A percentile compares a stretch with the other conserved stretches of the same genome.
Conservation (phyloP, 2,113 vertebrate genomes). For the Ursus arctos region DNA sequence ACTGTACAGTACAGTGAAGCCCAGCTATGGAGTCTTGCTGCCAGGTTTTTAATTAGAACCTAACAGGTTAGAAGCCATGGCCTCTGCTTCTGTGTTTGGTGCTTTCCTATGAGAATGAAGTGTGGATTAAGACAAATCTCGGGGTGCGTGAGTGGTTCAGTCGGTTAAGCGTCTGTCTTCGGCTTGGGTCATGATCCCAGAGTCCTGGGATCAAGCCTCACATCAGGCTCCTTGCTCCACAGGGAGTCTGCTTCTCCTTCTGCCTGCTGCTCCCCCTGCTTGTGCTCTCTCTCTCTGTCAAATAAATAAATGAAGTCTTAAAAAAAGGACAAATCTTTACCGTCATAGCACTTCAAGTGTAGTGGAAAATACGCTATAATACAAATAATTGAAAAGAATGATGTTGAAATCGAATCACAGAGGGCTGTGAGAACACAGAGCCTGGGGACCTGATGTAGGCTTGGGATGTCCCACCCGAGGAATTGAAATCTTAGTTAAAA, state of each 20-base stretch:
- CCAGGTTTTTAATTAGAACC: not conserved
- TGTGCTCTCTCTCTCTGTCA: too few species aligned
- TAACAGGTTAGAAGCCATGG: not conserved
- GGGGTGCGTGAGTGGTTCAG: too few species aligned
- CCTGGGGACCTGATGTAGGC: not conserved
- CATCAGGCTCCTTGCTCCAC: too few species aligned
- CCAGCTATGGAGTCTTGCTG: not conserved
- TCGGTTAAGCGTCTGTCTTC: too few species aligned
- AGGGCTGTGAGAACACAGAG: not conserved
- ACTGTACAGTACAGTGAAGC: not conserved
- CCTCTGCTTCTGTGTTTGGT: not conserved
- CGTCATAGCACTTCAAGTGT: not conserved
- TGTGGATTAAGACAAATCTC: not conserved
- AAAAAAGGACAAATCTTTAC: not conserved
- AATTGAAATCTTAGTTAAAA: constrained; percentile 9
- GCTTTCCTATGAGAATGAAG: not conserved
- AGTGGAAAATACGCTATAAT: not conserved
- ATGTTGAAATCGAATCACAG: not conserved
- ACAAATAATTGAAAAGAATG: not conserved
- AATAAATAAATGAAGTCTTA: too few species aligned
- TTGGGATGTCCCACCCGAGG: not conserved
- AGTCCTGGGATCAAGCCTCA: too few species aligned
- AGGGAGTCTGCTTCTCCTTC: too few species aligned
- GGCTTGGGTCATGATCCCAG: too few species aligned
- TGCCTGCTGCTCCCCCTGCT: too few species aligned